Evolutionary conservation across 2,888 invertebrate genomes (phyloP).

Genomic region (Notocelia uddmanniana): DNA sequence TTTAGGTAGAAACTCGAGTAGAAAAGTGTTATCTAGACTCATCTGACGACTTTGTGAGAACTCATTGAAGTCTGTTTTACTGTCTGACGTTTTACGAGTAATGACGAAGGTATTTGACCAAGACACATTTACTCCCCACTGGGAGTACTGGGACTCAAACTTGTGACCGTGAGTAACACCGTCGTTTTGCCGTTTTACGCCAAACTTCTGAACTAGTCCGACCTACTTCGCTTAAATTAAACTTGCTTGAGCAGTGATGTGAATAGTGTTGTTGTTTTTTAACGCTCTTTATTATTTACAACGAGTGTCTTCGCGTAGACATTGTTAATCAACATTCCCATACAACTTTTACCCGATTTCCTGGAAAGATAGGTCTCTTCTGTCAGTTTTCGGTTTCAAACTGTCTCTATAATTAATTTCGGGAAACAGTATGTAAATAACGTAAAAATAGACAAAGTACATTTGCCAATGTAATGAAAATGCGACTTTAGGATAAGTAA

Average conservation of each 20-base stretch:
- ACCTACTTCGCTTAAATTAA: conserved; percentile 36
- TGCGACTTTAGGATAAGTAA: too few species aligned
- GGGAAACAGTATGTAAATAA: too few species aligned
- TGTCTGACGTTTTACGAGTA: conserved; percentile 12
- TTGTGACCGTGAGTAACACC: conserved; percentile 32
- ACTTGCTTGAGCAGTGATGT: conserved; percentile 31
- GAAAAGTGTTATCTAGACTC: background rate
- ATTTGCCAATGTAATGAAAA: too few species aligned
- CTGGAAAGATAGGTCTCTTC: background rate
- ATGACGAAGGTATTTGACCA: conserved; percentile 34
- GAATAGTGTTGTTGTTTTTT: conserved; percentile 4
- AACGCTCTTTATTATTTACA: background rate
- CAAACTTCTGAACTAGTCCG: conserved; percentile 28
- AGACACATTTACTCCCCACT: conserved; percentile 26
- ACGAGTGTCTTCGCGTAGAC: background rate
- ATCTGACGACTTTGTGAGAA: background rate
- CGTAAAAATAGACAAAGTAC: too few species aligned
- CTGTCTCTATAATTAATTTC: too few species aligned
- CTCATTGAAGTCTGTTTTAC: conserved; percentile 9
- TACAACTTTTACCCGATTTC: background rate
- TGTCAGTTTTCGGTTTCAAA: background rate
- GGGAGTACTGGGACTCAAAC: conserved; percentile 19
- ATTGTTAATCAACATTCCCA: background rate
- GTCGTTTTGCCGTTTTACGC: conserved; percentile 31
- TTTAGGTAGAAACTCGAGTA: background rate